Base-by-base conservation (phyloP, 2,888 invertebrate genomes). In the Nysson spinosus region DNA sequence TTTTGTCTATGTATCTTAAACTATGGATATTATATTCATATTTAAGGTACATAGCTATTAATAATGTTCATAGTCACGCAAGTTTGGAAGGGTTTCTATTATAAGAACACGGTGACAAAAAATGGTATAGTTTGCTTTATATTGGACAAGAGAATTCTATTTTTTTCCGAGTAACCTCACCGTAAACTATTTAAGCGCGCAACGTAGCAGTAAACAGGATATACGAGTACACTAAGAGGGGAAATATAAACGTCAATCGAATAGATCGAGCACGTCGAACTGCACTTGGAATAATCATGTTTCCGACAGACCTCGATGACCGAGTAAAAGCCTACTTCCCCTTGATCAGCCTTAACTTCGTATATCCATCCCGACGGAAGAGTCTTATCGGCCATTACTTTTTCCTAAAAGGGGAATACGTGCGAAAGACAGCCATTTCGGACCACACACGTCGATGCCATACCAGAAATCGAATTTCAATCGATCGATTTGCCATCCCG, bases 391-490 rank as follows among this genome's bases (percentile, higher is more conserved):
- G 51, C 51, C 43, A 12, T 30, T 22, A 43, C 22, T 57, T 52
- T 51, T 62, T 57, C 19, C 30, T 2, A 34, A 17, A 30, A 20
- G 22, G 5, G 22, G 52, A 44, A 16, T 12, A 30, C 20, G 37
- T n/a, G 44, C n/a, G 46, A 26, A 24, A 22, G 40, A 14, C 35
- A 16, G 46, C 6, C 43, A 20, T 2, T 12, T n/a, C 7, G 30
- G 46, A 60, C 40, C 26, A 40, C 51, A 43, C 58, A 65, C 62
- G 66, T 66, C 54, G 71, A 43, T 62, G 55, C 43, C 61, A 66
- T 49, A n/a, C 56, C 51, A 73, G 67, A 77, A 78, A 79, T 79
- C 77, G 67, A 77, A 79, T 79, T 72, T 69, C 66, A 46, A 26
- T 49, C 44, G 56, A 52, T 67, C 60, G 68, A 52, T 66, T 72